Evolutionary conservation across 2,797 vertebrate genomes (phyloP).

Genomic region (Remorina albescens): DNA sequence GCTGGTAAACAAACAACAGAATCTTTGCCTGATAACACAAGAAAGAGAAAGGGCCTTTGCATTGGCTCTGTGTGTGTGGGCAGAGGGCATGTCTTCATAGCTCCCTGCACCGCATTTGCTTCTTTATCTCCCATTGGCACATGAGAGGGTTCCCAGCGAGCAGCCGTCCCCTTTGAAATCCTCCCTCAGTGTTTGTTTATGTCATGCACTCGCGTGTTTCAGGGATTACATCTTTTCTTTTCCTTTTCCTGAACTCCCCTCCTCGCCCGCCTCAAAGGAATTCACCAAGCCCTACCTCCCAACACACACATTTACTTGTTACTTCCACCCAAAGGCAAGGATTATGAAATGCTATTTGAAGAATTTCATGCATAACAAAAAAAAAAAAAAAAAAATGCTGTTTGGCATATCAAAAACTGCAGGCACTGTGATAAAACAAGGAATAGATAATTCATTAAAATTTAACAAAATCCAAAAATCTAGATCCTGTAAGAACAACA

Average conservation of each 20-base stretch:
- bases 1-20: constrained; percentile 70
- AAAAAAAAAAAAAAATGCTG: constrained; percentile 3
- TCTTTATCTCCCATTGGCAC: constrained; percentile 70
- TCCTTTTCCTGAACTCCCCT: constrained; percentile 63
- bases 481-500: neutral
- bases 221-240: constrained; percentile 78
- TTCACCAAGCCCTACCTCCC: constrained; percentile 19
- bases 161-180: constrained; percentile 73
- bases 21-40: constrained; percentile 58
- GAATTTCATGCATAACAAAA: constrained; percentile 28
- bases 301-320: constrained; percentile 15
- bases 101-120: constrained; percentile 44
- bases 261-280: constrained; percentile 55
- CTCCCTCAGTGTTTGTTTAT: constrained; percentile 75
- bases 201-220: constrained; percentile 75
- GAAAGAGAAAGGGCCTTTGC: constrained; percentile 53
- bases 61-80: constrained; percentile 44
- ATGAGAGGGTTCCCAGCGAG: constrained; percentile 63
- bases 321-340: constrained; percentile 5
- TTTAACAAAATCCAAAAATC: neutral
- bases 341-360: constrained; percentile 36
- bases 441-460: constrained; percentile 10
- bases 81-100: constrained; percentile 46
- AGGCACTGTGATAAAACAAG: constrained; percentile 1
- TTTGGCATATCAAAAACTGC: constrained; percentile 4